Evolutionary conservation across 37 sponge, comb jelly and placozoan species (phyloP).

Genomic region (Diacarnus erythraeanus): DNA sequence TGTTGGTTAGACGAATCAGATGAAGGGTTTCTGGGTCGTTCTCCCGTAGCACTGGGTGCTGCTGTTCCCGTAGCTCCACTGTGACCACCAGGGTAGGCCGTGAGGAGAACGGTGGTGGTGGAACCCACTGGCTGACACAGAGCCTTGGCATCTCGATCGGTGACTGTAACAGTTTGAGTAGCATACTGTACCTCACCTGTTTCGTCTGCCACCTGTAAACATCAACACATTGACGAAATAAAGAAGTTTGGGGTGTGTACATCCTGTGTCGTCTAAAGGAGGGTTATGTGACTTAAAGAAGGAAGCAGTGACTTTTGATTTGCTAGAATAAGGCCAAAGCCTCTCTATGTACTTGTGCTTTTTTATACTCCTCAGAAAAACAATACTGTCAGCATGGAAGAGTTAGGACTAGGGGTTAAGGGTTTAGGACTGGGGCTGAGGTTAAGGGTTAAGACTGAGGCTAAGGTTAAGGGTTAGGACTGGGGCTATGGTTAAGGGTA

Average conservation of each 20-base stretch:
- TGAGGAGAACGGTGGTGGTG: slow-evolving; percentile 82
- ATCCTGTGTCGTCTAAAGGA: no score
- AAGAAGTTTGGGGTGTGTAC: no score
- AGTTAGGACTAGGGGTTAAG: neutral
- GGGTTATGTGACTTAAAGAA: no score
- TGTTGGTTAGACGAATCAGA: neutral
- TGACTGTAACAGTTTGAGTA: slow-evolving; percentile 79
- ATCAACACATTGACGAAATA: no score
- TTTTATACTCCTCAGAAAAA: no score
- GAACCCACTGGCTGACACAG: slow-evolving; percentile 79
- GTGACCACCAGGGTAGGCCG: slow-evolving; percentile 80
- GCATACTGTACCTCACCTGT: slow-evolving; percentile 85
- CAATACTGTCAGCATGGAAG: neutral
- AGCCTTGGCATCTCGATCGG: slow-evolving; percentile 73
- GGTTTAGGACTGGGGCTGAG: neutral
- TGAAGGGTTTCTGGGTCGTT: neutral
- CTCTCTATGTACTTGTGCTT: no score
- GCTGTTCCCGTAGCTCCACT: neutral
- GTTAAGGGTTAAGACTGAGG: no score
- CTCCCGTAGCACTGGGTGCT: neutral
- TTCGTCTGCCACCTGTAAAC: slow-evolving; percentile 66
- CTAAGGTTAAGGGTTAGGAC: no score
- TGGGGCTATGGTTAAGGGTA: no score
- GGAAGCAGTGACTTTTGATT: no score
- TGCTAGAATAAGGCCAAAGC: no score